These are phyloP conservation scores for Punctoribates punctum DNA, from an alignment of 2,888 invertebrate species.

Conservation along the genomic window DNA sequence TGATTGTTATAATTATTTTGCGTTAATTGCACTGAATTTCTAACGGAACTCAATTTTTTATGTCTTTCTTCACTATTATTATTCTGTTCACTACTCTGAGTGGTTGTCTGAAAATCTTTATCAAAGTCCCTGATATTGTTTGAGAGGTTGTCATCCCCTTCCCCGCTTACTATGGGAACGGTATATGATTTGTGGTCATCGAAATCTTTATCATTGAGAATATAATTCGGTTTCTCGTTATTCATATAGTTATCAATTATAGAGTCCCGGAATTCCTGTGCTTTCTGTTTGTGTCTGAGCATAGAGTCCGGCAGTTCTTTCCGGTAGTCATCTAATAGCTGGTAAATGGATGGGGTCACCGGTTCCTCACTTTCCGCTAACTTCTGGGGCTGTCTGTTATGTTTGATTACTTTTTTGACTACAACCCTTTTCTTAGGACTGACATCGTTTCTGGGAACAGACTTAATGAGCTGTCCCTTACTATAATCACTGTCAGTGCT, in stretches of 20 bases:
- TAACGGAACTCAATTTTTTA: neutral
- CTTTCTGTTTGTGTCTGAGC: neutral
- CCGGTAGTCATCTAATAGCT: neutral
- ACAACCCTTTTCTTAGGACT: neutral
- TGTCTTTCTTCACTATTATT: neutral
- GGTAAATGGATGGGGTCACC: neutral
- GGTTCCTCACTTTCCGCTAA: neutral
- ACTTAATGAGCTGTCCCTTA: neutral
- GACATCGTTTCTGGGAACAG: neutral
- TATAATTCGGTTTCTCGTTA: constrained; percentile 4
- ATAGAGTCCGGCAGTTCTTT: constrained; percentile 3
- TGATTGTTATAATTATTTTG: neutral
- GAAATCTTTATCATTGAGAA: constrained; percentile 7
- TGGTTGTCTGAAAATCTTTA: neutral
- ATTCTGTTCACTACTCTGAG: neutral
- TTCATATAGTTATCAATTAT: constrained; percentile 24
- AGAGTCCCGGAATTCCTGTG: neutral
- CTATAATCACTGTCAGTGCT: neutral
- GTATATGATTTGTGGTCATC: constrained; percentile 1
- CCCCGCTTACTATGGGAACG: neutral
- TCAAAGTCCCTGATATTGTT: constrained; percentile 11
- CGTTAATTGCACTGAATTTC: neutral
- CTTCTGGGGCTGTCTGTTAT: neutral
- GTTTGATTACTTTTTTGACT: neutral
- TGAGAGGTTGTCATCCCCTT: neutral